Base-by-base conservation (phyloP, 2,113 vertebrate species). In the Petaurus breviceps region DNA sequence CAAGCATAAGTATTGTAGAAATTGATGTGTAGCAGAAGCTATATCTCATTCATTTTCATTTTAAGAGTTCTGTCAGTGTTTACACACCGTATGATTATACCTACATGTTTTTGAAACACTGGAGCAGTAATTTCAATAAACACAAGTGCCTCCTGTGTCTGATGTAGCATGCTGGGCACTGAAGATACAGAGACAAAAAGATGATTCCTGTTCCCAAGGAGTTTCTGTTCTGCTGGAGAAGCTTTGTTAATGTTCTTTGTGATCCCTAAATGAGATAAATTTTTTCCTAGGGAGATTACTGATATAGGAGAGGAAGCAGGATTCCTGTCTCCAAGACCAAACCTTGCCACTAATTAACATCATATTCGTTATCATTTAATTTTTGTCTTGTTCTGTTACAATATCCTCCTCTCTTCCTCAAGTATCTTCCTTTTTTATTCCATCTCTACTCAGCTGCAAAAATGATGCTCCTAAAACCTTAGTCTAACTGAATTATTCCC, bases 31-130 rank as follows among this genome's bases (percentile, higher is more conserved):
- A 92, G 24, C 28, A 93, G 53, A 22, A 94, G 46, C 89, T 95
- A 25, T 53, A 91, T 94, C 28, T 55, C 90, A 96, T 49, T 95
- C 68, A 61, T 14, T 95, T 10, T 93, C 14, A 90, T 92, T n/a
- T 68, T 7, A 89, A 91, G 89, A 57, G 26, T 26, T 28, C 25
- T 61, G 57, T 31, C 28, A 61, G 9, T 61, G 57, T 61, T 57
- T 61, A 31, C 28, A 61, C 14, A 31, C 26, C 12, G 28, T 31
- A 61, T 61, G 31, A 31, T 61, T 61, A 61, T 61, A 61, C 26
- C 57, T 57, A 61, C 57, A n/a, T 43, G 37, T n/a, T 84, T 84
- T 84, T 84, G 16, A 84, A 84, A 22, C 7, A 84, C 6, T 84
- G n/a, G 37, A 77, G 4, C 16, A n/a, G 37, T n/a, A n/a, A 77